Evolutionary conservation across 23 tunicate species (phyloP), one percentile per base, ranked within the genome.

Genomic region (Ciona savignyi): DNA sequence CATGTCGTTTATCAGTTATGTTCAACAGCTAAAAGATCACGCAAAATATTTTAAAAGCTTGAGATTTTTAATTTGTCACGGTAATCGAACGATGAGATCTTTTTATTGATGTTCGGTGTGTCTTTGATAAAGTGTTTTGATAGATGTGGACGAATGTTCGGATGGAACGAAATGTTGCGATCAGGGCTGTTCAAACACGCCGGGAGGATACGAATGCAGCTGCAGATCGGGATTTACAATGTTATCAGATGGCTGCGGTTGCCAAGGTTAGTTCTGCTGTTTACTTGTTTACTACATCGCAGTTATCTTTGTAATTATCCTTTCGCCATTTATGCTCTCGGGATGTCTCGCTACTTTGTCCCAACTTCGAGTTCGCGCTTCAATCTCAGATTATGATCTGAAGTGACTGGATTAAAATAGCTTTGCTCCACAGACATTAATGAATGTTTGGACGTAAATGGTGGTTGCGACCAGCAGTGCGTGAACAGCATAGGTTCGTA

Each of bases 381-480:
- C n/a, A n/a, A n/a, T n/a, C n/a, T n/a, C n/a, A n/a, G n/a, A n/a
- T n/a, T n/a, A n/a, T n/a, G n/a, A n/a, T n/a, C n/a, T n/a, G n/a
- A n/a, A n/a, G n/a, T n/a, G n/a, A n/a, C n/a, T n/a, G 56, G 56
- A 42, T 42, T 42, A 64, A 64, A 24, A 23, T 11, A 25, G n/a
- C 33, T 29, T 70, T 71, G 15, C 25, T 35, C 27, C 73, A 27
- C 73, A 94, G 99, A 94, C 75, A 77, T 87, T 33, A 79, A 94
- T 68, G 99, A 94, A 61, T 94, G 99, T 51, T 65, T 74, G 31
- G 64, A 75, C 34, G 66, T 86, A 72, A 94, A 94, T 72, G 99
- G 95, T 1, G 95, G 99, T 6, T 94, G 99, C 51, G 95, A 94
- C 25, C 95, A 94, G 29, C 60, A 32, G 32, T 94, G 99, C 66